Evolutionary conservation across 1,140 invertebrate genomes (phyloP).

Genomic region (Camponotus vicinus): DNA sequence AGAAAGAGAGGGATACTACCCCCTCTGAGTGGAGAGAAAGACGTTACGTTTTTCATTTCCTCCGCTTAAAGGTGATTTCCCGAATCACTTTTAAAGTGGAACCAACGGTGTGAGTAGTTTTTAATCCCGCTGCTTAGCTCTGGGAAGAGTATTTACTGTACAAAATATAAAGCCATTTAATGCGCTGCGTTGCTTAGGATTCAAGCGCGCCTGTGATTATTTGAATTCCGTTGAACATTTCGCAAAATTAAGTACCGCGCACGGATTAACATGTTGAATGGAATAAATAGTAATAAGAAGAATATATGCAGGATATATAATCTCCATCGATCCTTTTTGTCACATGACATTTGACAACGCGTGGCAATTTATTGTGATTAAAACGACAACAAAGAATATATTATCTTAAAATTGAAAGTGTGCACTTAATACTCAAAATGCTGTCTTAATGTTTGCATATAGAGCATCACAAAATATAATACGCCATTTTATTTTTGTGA

Average conservation of each 20-base stretch:
- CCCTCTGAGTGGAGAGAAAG: slow-evolving; percentile 46
- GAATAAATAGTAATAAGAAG: neutral
- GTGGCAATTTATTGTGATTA: neutral
- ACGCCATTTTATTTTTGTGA: neutral
- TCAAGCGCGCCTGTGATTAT: slow-evolving; percentile 4
- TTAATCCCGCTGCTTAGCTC: slow-evolving; percentile 51
- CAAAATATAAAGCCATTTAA: slow-evolving; percentile 38
- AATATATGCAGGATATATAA: slow-evolving; percentile 1
- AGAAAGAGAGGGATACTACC: slow-evolving; percentile 42
- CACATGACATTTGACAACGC: slow-evolving; percentile 12
- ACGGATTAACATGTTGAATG: slow-evolving; percentile 31
- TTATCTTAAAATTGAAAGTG: slow-evolving; percentile 22
- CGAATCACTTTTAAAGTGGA: slow-evolving; percentile 66
- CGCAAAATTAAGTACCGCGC: neutral
- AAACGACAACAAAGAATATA: neutral
- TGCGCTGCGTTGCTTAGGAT: neutral
- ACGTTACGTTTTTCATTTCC: slow-evolving; percentile 71
- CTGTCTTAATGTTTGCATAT: slow-evolving; percentile 13
- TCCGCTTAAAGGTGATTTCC: slow-evolving; percentile 66
- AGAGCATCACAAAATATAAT: slow-evolving; percentile 5
- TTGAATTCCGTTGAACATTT: slow-evolving; percentile 46
- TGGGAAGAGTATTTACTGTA: slow-evolving; percentile 32
- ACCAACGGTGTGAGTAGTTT: slow-evolving; percentile 51
- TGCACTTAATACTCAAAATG: slow-evolving; percentile 14
- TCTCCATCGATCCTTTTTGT: neutral